These are phyloP conservation scores for Coremacera marginata DNA, from an alignment of 2,888 invertebrate species.

Conservation along the genomic window DNA sequence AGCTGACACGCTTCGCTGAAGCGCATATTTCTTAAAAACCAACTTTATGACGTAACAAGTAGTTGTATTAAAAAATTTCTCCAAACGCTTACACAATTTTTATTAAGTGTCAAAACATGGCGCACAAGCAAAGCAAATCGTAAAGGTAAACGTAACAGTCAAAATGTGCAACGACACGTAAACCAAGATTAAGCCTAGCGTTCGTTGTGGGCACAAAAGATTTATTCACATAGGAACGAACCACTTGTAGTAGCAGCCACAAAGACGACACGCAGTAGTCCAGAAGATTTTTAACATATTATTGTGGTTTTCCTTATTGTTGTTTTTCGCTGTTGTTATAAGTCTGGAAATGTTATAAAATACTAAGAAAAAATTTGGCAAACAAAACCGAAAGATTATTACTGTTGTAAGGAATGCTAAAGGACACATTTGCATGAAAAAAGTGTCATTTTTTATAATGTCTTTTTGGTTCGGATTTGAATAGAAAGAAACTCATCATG, in stretches of 20 bases:
- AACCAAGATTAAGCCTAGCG: conserved; percentile 31
- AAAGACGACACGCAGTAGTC: background rate
- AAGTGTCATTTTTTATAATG: background rate
- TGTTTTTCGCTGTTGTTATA: background rate
- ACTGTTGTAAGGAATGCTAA: background rate
- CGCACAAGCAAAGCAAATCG: background rate
- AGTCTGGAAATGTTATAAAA: conserved; percentile 10
- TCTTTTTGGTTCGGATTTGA: too few species aligned
- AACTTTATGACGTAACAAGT: background rate
- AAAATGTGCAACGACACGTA: conserved; percentile 39
- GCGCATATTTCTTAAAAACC: conserved; percentile 39
- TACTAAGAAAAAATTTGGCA: background rate
- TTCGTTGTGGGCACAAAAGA: conserved; percentile 29
- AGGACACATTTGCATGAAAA: background rate
- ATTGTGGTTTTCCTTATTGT: background rate
- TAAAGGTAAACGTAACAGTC: conserved; percentile 28
- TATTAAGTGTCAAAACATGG: conserved; percentile 31
- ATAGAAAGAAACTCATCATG: too few species aligned
- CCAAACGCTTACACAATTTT: conserved; percentile 23
- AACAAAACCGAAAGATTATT: background rate
- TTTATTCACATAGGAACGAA: conserved; percentile 8
- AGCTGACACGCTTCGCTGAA: conserved; percentile 41
- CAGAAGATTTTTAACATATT: background rate
- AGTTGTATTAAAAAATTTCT: conserved; percentile 8
- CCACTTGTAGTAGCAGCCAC: background rate